Conservation (phyloP, 2,113 vertebrate species). For the Sander lucioperca region DNA sequence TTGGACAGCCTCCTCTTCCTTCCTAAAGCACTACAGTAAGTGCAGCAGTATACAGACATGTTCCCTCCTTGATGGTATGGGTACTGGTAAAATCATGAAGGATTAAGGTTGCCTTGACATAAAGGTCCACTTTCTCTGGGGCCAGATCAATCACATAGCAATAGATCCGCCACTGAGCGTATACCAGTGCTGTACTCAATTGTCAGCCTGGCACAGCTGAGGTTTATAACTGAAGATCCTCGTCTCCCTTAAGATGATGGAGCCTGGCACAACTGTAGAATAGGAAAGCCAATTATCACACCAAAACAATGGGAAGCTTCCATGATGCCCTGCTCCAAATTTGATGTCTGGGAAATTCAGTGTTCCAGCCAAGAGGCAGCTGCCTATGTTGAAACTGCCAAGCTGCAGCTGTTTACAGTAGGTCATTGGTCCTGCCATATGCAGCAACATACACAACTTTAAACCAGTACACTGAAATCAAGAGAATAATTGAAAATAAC, state of each 20-base stretch:
- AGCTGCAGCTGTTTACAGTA: neutral
- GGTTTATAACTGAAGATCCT: slow-evolving; percentile 28
- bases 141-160: slow-evolving; percentile 5
- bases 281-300: slow-evolving; percentile 20
- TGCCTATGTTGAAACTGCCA: neutral
- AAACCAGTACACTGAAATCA: neutral
- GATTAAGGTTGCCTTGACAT: slow-evolving; percentile 6
- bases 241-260: slow-evolving; percentile 23
- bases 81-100: slow-evolving; percentile 24
- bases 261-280: neutral
- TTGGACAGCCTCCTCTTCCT: neutral
- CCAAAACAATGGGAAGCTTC: slow-evolving; percentile 22
- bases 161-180: slow-evolving; percentile 26
- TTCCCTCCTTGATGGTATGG: neutral
- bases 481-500: neutral
- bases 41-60: neutral
- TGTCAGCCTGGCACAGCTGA: slow-evolving; percentile 27
- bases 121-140: slow-evolving; percentile 3
- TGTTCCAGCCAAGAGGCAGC: neutral
- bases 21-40: neutral
- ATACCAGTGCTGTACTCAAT: slow-evolving; percentile 25
- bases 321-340: neutral
- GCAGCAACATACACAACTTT: neutral
- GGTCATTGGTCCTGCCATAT: neutral
- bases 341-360: slow-evolving; percentile 1